Evolutionary conservation across 2,113 vertebrate genomes (phyloP).

Genomic region (Cichladusa arquata): DNA sequence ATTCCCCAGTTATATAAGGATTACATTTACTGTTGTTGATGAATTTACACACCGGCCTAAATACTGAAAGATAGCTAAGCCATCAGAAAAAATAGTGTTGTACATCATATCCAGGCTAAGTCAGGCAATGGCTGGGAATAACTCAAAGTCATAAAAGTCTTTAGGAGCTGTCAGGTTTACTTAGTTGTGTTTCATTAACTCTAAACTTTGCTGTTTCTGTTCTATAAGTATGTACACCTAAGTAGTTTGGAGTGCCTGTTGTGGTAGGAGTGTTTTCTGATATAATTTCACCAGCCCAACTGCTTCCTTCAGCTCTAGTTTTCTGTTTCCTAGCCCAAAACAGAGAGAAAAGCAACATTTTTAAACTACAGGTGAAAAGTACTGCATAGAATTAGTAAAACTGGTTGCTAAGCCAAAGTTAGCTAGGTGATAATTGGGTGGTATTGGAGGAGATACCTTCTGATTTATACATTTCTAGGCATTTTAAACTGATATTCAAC

Average conservation of each 20-base stretch:
- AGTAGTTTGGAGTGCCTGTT: not conserved
- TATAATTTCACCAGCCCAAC: not conserved
- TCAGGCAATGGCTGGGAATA: not conserved
- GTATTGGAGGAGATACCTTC: not conserved
- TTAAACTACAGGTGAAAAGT: not conserved
- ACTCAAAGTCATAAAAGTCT: not conserved
- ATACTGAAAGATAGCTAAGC: not conserved
- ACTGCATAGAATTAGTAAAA: not conserved
- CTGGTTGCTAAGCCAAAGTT: not conserved
- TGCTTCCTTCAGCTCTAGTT: not conserved
- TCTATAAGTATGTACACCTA: not conserved
- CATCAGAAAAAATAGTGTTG: not conserved
- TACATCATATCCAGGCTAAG: not conserved
- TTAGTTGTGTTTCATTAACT: not conserved
- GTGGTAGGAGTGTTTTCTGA: not conserved
- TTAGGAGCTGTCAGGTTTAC: not conserved
- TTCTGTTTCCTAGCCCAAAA: not conserved
- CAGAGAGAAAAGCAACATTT: not conserved
- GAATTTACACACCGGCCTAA: not conserved
- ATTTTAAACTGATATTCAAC: not conserved
- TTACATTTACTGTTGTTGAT: not conserved
- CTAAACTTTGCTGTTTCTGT: not conserved
- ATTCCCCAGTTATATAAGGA: not conserved
- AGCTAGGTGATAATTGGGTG: not conserved
- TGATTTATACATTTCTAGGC: not conserved